Base-by-base conservation (phyloP, 2,797 vertebrate genomes). In the Euphonia xanthogaster region DNA sequence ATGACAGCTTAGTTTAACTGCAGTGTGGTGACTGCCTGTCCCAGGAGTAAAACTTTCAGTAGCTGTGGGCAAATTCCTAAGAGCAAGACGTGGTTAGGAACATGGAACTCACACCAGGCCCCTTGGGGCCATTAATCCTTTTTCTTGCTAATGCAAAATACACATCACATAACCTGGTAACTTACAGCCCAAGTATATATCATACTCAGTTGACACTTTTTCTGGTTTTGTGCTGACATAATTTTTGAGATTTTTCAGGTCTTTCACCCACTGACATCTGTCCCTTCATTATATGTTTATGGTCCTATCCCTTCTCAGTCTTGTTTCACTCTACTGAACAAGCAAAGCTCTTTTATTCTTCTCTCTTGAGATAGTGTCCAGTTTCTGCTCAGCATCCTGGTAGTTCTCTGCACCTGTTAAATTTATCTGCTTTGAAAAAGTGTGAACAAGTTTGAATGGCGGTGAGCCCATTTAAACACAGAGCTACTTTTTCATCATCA, bases 1-100 rank as follows among this genome's bases (percentile, higher is more conserved):
- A 45, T 88, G 88, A 95, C 95, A 96, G 31, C 47, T 90, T 86
- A 2, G 14, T 89, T 94, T 94, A 92, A 83, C 75, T 45, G 53
- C 1, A 3, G 51, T 61, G 63, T 81, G 40, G 53, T 63, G 78
- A 80, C 58, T 96, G 44, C 31, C 45, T 70, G 61, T 92, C 75
- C 75, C 81, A 80, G 51, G 65, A 92, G 81, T 47, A 89, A 92
- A 91, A 88, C 28, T 87, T 76, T n/a, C 35, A 54, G 35, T 80
- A 83, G 28, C 78, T 91, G 30, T 66, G 60, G 68, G 58, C 37
- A 96, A 91, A 79, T 80, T 70, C 57, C 35, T 65, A 28, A 85
- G 94, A 95, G 60, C 44, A 71, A 87, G 87, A 68, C 35, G 71
- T 57, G 30, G 53, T 77, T 82, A 80, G 21, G 68, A 91, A 42